Evolutionary conservation across 2,797 vertebrate genomes (phyloP), one percentile per base, ranked within the genome.

Genomic region (Sphaeramia orbicularis): DNA sequence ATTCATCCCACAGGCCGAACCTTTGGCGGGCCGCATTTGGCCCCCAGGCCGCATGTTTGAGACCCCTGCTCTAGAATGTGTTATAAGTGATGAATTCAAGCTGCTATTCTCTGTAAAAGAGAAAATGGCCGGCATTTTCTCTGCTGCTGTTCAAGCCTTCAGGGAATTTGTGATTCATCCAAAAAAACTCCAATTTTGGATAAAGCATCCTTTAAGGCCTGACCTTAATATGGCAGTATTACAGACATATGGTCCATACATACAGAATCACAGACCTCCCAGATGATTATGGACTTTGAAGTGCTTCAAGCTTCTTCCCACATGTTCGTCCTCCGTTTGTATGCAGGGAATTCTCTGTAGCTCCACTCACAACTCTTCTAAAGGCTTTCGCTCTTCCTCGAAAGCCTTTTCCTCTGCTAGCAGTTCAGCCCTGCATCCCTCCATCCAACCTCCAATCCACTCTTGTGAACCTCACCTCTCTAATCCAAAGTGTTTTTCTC

Each of bases 241-340:
- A 42, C 27, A 61, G 54, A 47, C 65, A 58, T 62, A 63, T 40
- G 38, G 19, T 13, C 18, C 45, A 4, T 13, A 58, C 43, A 67
- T 27, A 58, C 27, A 63, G 18, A 45, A 45, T 57, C 59, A 58
- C 35, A 61, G n/a, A 45, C 68, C 54, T 72, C 80, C 37, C 55
- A 57, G 36, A 47, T 72, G 74, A 75, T 42, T 63, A 15, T 10
- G 58, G n/a, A 60, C 77, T 85, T 83, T 85, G 75, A 88, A 78
- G 76, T 42, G 24, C 59, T 51, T n/a, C 49, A 40, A 41, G 48
- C 10, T 59, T 81, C 66, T 83, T 24, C 73, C 75, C 76, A 83
- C 78, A 55, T 76, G 70, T 78, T 79, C 74, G 10, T 56, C 49
- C 64, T 62, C 19, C 0, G 18, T 63, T 66, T 53, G 58, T 63